Conservation (phyloP, 2,797 vertebrate species). For the Agapornis canus region DNA sequence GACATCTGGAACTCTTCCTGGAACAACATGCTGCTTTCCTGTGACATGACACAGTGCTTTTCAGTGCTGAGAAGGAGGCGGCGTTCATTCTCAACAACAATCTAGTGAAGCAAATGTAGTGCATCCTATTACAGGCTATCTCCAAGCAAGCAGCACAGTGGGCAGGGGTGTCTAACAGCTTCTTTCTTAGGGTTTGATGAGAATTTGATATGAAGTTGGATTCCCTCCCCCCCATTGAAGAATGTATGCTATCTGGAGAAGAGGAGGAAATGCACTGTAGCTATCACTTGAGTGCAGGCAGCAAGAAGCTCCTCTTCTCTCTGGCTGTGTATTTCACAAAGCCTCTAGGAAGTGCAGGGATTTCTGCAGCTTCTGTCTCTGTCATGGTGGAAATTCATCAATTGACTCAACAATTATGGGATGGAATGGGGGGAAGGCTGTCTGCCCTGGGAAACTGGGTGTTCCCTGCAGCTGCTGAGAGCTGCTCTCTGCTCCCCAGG, state of each 20-base stretch:
- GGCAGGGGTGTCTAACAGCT: background rate
- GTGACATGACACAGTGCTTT: background rate
- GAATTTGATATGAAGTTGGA: background rate
- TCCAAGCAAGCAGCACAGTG: background rate
- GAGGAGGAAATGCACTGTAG: background rate
- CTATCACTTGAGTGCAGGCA: background rate
- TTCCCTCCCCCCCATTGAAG: background rate
- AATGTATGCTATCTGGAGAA: background rate
- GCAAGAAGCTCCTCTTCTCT: background rate
- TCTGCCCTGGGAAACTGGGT: slow-evolving; percentile 25
- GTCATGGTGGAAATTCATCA: background rate
- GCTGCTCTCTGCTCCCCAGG: background rate
- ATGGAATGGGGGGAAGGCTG: background rate
- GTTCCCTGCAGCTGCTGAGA: slow-evolving; percentile 21
- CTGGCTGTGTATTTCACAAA: background rate
- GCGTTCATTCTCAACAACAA: background rate
- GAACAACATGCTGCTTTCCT: background rate
- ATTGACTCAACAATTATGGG: background rate
- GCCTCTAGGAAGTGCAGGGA: background rate
- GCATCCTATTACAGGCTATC: background rate
- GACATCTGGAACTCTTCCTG: slow-evolving; percentile 26
- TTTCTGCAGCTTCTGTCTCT: slow-evolving; percentile 12
- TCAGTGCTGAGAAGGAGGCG: background rate
- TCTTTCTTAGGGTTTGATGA: background rate
- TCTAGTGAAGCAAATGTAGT: background rate